Conservation (phyloP, 2,888 invertebrate genomes). For the Horisme vitalbata region DNA sequence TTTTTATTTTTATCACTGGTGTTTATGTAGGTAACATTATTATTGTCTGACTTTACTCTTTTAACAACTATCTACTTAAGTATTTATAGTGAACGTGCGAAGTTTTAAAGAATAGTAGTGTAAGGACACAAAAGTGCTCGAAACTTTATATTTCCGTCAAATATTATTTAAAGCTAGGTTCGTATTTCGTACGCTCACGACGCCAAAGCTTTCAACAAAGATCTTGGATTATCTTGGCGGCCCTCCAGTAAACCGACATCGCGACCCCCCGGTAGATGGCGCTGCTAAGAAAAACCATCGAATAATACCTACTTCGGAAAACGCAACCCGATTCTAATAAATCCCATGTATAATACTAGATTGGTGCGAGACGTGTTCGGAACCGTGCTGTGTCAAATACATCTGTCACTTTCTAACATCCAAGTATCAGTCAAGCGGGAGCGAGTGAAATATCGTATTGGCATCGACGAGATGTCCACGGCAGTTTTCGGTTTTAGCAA, state of each 20-base stretch:
- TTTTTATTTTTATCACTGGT: too few species aligned
- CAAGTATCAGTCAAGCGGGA: constrained; percentile 65
- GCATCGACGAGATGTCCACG: constrained; percentile 58
- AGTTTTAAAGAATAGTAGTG: too few species aligned
- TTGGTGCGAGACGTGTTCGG: constrained; percentile 44
- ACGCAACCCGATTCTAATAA: constrained; percentile 49
- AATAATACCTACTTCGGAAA: constrained; percentile 41
- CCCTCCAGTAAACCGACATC: constrained; percentile 54
- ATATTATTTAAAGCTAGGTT: constrained; percentile 40
- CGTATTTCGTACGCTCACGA: constrained; percentile 45
- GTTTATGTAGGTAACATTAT: too few species aligned
- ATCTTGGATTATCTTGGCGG: constrained; percentile 70
- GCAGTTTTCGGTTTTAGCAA: constrained; percentile 76
- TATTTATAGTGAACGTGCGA: too few species aligned
- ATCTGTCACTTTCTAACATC: constrained; percentile 67
- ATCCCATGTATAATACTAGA: constrained; percentile 49
- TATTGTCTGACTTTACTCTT: too few species aligned
- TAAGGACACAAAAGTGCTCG: background rate
- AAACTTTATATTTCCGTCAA: constrained; percentile 24
- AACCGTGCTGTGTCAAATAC: constrained; percentile 45
- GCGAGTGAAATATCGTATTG: constrained; percentile 70
- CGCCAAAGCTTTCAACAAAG: constrained; percentile 66
- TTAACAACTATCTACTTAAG: too few species aligned
- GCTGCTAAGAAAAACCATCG: constrained; percentile 46
- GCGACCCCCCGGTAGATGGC: constrained; percentile 58